These are phyloP conservation scores for Coluber constrictor DNA, from an alignment of 2,797 vertebrate genomes.

Conservation along the genomic window DNA sequence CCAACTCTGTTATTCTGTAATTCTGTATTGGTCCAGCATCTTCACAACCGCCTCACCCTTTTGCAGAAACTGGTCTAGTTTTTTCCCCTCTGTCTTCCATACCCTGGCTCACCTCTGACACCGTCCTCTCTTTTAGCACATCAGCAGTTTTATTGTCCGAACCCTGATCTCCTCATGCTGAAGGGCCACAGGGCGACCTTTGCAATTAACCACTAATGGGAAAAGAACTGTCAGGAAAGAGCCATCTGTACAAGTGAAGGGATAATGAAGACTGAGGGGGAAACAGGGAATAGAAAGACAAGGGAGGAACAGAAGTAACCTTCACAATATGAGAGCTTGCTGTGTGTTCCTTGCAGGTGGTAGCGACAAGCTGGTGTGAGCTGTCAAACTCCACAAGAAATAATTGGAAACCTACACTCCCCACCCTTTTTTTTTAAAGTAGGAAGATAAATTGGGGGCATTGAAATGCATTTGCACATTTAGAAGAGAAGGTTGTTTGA, in stretches of 20 bases:
- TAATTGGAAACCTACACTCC: not conserved
- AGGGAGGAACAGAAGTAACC: constrained; percentile 7
- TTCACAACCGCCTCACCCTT: not conserved
- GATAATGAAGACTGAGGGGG: constrained; percentile 20
- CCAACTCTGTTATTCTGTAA: not conserved
- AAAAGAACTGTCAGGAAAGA: not conserved
- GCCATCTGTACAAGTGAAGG: constrained; percentile 3
- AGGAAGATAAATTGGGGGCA: not conserved
- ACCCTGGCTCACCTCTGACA: not conserved
- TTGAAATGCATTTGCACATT: not conserved
- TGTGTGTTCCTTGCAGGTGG: not conserved
- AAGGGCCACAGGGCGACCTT: not conserved
- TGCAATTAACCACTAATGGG: not conserved
- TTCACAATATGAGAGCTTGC: not conserved
- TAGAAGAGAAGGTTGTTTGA: not conserved
- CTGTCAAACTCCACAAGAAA: constrained; percentile 4
- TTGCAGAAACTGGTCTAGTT: not conserved
- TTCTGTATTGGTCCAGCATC: not conserved
- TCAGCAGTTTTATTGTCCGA: not conserved
- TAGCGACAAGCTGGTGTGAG: not conserved
- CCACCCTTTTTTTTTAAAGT: not conserved
- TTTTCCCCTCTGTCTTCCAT: not conserved
- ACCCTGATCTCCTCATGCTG: fast-evolving
- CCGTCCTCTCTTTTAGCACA: not conserved
- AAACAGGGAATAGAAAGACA: not conserved